Evolutionary conservation across 2,113 vertebrate species (phyloP), one percentile per base, ranked within the genome.

Genomic region (Ptilonorhynchus violaceus): DNA sequence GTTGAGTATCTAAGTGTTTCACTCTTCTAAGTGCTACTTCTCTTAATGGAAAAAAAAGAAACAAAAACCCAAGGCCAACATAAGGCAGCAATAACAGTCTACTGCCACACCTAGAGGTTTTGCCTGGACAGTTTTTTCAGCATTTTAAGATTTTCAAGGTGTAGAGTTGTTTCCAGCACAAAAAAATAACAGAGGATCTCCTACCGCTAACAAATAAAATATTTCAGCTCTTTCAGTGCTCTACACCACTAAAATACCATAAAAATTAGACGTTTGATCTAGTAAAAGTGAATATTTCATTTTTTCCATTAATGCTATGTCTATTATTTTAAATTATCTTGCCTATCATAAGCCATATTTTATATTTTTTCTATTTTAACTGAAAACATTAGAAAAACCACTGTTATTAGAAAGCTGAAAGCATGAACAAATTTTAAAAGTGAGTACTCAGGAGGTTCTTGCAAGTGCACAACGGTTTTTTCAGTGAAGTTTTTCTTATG

Each of bases 391-490:
- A 52, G 9, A 70, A 72, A 70, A 88, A 6, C 3, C 10, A 59
- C 18, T 33, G 15, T 6, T 2, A 52, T 55, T 49, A 37, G 22
- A 85, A 77, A 22, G 15, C 8, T 50, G 69, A 49, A 27, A 47
- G 11, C 17, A n/a, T 35, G 13, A 63, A 52, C 10, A 41, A 52
- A 23, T 35, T 82, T 60, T 35, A 33, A 31, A 53, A 63, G 24
- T 18, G 22, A 41, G 6, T 23, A 77, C 27, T 39, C 1, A 16
- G 7, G 6, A 28, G 4, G 3, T 33, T 88, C 67, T 52, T 77
- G 13, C 9, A 85, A 63, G 20, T 50, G 41, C 35, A 67, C 0
- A 16, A 5, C 0, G 0, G 0, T 53, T 52, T 67, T 55, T 64
- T 14, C 12, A 68, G 17, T 17, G 39, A 30, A 30, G 22, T 19